Conservation (phyloP, 2,113 vertebrate species). For the Pantherophis guttatus region DNA sequence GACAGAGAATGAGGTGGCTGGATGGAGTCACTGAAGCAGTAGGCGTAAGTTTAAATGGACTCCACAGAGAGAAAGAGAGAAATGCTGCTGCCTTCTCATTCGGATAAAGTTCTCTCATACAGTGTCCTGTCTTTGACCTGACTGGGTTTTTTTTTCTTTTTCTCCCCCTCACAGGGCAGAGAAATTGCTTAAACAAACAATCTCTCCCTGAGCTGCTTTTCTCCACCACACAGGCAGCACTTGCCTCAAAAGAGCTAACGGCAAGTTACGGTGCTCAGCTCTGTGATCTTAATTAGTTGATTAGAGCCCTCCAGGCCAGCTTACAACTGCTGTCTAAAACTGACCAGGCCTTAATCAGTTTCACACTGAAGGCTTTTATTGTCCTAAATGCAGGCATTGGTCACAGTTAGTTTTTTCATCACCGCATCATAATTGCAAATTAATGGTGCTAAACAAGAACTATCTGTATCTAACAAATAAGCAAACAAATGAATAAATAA, state of each 20-base stretch:
- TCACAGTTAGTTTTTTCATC: background rate
- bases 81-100: background rate
- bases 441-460: background rate
- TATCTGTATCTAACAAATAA: background rate
- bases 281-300: background rate
- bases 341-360: background rate
- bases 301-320: background rate
- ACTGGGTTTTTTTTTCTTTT: background rate
- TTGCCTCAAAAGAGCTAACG: background rate
- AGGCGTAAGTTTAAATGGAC: no score
- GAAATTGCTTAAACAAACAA: background rate
- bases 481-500: background rate
- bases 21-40: no score
- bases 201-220: background rate
- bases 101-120: background rate
- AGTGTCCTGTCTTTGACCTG: background rate
- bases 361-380: background rate
- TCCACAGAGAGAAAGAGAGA: background rate
- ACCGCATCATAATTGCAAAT: background rate
- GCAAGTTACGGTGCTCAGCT: background rate
- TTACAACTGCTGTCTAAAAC: background rate
- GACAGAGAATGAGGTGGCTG: no score
- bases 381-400: background rate
- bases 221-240: background rate
- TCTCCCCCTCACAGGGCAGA: background rate